Conservation (phyloP, 2,797 vertebrate genomes). For the Sebastes matsubarae region DNA sequence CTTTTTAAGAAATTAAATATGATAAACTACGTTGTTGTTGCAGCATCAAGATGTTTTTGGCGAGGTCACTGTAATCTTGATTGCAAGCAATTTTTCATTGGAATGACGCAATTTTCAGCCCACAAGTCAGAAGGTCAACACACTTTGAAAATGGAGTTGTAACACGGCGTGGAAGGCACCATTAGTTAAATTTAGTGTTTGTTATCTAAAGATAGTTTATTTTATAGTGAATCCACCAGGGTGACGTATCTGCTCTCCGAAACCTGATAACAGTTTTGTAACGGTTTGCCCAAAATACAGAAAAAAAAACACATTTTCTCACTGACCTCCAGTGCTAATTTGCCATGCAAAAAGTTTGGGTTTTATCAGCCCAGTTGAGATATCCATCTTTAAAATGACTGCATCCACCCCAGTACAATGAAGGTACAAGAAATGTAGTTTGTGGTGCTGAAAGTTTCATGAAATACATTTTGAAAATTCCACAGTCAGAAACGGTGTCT, state of each 20-base stretch:
- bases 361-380: not conserved
- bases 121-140: not conserved
- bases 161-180: not conserved
- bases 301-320: not conserved
- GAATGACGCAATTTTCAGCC: not conserved
- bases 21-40: not conserved
- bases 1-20: not conserved
- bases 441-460: not conserved
- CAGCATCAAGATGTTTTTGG: constrained; percentile 4
- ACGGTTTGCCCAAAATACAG: not conserved
- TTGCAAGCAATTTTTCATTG: not conserved
- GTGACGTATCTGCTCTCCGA: not conserved
- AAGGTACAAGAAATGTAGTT: not conserved
- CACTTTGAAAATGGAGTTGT: not conserved
- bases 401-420: not conserved
- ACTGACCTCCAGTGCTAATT: not conserved
- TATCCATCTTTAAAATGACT: not conserved
- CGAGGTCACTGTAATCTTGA: not conserved
- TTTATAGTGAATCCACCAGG: not conserved
- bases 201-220: not conserved
- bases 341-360: not conserved
- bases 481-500: not conserved
- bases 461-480: not conserved
- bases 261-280: not conserved
- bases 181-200: not conserved